A percentile compares a stretch with the other conserved stretches of the same genome.
These are phyloP conservation scores for Conopomorpha cramerella DNA, from an alignment of 1,140 invertebrate species.

Conservation along the genomic window DNA sequence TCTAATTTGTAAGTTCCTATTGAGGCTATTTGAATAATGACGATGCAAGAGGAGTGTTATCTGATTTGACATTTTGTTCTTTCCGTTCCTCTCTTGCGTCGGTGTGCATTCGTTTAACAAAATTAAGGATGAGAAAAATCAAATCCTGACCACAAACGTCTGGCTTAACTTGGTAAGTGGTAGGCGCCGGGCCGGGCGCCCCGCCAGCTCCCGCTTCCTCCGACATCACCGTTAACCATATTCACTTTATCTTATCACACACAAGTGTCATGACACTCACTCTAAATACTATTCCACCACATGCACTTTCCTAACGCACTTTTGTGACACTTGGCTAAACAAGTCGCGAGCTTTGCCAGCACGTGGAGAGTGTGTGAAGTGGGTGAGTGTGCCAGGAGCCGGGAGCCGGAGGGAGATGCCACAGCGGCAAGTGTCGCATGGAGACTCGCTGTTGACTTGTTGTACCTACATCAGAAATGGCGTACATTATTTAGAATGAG, in stretches of 20 bases:
- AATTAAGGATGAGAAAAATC: constrained; percentile 80
- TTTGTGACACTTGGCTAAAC: too few relatives aligned
- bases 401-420: constrained; percentile 31
- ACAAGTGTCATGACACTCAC: too few relatives aligned
- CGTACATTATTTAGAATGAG: constrained; percentile 40
- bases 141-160: constrained; percentile 94
- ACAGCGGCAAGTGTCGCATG: constrained; percentile 49
- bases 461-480: constrained; percentile 34
- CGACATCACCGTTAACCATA: too few relatives aligned
- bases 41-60: constrained; percentile 3
- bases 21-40: background rate
- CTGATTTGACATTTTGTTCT: constrained; percentile 30
- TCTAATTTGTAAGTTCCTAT: background rate
- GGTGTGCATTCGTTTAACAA: constrained; percentile 45
- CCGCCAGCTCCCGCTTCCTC: constrained; percentile 23
- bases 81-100: constrained; percentile 54
- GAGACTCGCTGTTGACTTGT: constrained; percentile 47
- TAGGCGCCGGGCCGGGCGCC: constrained; percentile 61
- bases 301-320: too few relatives aligned
- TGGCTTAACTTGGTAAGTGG: constrained; percentile 96
- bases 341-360: too few relatives aligned
- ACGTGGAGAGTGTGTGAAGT: background rate
- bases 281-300: too few relatives aligned
- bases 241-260: background rate
- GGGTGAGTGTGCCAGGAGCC: constrained; percentile 29